Conservation (phyloP, 1,140 invertebrate species). For the Paraescarpia echinospica region DNA sequence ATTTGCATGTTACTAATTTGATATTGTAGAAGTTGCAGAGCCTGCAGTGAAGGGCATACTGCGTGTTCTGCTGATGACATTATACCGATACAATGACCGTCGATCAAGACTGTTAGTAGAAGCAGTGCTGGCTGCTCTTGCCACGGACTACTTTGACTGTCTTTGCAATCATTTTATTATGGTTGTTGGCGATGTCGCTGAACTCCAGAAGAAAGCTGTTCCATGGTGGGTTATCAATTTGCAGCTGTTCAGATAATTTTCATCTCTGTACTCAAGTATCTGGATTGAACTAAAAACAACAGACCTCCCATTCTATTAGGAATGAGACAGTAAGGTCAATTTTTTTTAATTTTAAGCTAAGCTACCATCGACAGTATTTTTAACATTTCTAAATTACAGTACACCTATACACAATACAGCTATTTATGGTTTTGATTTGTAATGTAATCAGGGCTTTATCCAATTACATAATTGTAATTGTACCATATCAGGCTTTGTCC, state of each 20-base stretch:
- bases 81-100: slow-evolving; percentile 77
- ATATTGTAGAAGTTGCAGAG: slow-evolving; percentile 73
- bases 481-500: too few species aligned
- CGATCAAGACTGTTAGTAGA: slow-evolving; percentile 74
- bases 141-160: slow-evolving; percentile 68
- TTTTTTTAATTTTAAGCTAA: too few species aligned
- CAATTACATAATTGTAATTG: too few species aligned
- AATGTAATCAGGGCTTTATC: too few species aligned
- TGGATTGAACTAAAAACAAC: too few species aligned
- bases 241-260: not conserved
- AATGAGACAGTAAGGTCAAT: too few species aligned
- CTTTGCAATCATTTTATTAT: slow-evolving; percentile 71
- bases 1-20: slow-evolving; percentile 22
- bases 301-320: too few species aligned
- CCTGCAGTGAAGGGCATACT: slow-evolving; percentile 77
- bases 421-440: too few species aligned
- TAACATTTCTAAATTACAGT: too few species aligned
- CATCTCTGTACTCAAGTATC: too few species aligned
- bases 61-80: slow-evolving; percentile 70
- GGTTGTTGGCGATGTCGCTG: slow-evolving; percentile 66
- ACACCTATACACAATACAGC: too few species aligned
- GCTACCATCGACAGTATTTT: too few species aligned
- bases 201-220: slow-evolving; percentile 68
- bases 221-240: slow-evolving; percentile 67
- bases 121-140: slow-evolving; percentile 68